A percentile compares a stretch with the other conserved stretches of the same genome.
These are phyloP conservation scores for Orthosia cruda DNA, from an alignment of 2,888 invertebrate genomes.

Conservation along the genomic window DNA sequence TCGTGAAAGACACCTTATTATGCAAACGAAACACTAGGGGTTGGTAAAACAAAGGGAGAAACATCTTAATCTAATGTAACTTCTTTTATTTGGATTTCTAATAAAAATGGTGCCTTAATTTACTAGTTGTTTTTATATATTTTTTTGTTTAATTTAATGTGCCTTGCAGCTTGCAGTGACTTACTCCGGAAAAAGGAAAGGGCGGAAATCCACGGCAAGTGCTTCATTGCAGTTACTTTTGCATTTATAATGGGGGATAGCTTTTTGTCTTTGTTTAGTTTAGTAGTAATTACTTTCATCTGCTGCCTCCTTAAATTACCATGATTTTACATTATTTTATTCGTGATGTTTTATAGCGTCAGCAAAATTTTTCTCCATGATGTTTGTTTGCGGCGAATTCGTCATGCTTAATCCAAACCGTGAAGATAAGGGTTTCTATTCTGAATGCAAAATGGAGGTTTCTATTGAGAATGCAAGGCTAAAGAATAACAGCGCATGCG, in stretches of 20 bases:
- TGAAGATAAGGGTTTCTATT: constrained; percentile 55
- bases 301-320: not conserved
- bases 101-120: too few relatives aligned
- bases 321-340: too few relatives aligned
- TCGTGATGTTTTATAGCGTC: too few relatives aligned
- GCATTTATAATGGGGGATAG: not conserved
- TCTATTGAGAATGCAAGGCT: too few relatives aligned
- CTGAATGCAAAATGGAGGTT: not conserved
- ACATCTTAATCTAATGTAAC: not conserved
- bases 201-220: not conserved
- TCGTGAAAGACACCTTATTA: not conserved
- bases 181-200: not conserved
- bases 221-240: not conserved
- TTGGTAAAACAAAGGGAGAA: not conserved
- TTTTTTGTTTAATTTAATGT: not conserved
- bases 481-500: too few relatives aligned
- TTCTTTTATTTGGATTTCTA: too few relatives aligned
- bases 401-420: constrained; percentile 34
- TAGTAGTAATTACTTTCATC: not conserved
- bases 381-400: not conserved
- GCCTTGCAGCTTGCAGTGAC: not conserved
- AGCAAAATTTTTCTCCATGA: not conserved
- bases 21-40: too few relatives aligned
- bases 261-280: not conserved
- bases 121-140: not conserved